Conservation (phyloP, 2,888 invertebrate species). For the Eulithis prunata region DNA sequence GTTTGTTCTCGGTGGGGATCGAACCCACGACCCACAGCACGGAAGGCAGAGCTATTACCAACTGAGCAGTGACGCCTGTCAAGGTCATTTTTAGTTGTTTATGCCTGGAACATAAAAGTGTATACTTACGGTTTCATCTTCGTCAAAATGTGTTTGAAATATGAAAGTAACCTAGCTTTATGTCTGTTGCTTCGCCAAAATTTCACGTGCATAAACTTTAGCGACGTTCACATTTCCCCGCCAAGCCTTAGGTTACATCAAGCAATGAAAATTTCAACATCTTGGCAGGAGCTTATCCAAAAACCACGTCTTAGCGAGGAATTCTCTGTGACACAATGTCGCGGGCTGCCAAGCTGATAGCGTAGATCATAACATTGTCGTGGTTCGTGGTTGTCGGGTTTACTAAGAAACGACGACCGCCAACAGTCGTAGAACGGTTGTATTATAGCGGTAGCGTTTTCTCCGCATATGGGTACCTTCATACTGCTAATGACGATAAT, state of each 20-base stretch:
- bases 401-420: not conserved
- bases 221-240: conserved; percentile 7
- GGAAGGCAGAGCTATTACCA: too few relatives aligned
- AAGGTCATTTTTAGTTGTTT: too few relatives aligned
- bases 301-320: conserved; percentile 24
- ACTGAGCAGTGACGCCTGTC: too few relatives aligned
- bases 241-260: conserved; percentile 17
- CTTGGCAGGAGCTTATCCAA: conserved; percentile 33
- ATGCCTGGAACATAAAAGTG: too few relatives aligned
- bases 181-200: conserved; percentile 8
- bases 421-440: not conserved
- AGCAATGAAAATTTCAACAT: conserved; percentile 27
- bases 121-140: too few relatives aligned
- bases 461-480: too few relatives aligned
- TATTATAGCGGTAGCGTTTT: not conserved
- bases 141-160: too few relatives aligned
- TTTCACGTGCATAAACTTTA: conserved; percentile 15
- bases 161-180: not conserved
- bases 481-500: too few relatives aligned
- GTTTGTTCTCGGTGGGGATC: too few relatives aligned
- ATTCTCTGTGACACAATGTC: conserved; percentile 22
- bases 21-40: too few relatives aligned
- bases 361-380: conserved; percentile 49
- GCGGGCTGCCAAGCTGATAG: conserved; percentile 52
- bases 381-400: not conserved